Evolutionary conservation across 1,140 invertebrate genomes (phyloP).

Genomic region (Heliothis virescens): DNA sequence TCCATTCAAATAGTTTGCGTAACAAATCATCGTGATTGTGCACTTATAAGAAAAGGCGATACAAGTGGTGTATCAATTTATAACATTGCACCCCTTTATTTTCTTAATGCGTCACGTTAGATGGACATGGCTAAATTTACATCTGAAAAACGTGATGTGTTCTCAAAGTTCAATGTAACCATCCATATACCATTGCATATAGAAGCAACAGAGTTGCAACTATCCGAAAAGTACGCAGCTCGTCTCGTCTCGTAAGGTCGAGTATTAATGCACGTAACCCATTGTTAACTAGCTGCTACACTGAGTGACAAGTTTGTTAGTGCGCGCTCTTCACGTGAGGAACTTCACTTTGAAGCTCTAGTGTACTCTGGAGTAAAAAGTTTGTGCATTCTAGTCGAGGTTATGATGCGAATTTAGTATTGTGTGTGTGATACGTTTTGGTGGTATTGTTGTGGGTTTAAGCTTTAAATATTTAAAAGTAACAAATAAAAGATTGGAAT

Average conservation of each 20-base stretch:
- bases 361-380: slow-evolving; percentile 20
- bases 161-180: too few relatives aligned
- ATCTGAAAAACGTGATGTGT: too few relatives aligned
- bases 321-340: slow-evolving; percentile 27
- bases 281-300: slow-evolving; percentile 44
- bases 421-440: background rate
- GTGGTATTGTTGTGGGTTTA: background rate
- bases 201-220: slow-evolving; percentile 5
- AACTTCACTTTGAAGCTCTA: slow-evolving; percentile 39
- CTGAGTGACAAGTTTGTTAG: slow-evolving; percentile 51
- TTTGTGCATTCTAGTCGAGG: background rate
- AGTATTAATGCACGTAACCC: slow-evolving; percentile 47
- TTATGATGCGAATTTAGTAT: slow-evolving; percentile 11
- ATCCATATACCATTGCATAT: too few relatives aligned
- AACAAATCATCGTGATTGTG: slow-evolving; percentile 31
- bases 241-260: slow-evolving; percentile 28
- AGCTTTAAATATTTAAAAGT: too few relatives aligned
- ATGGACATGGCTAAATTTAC: too few relatives aligned
- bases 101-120: background rate
- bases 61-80: background rate
- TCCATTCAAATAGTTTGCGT: slow-evolving; percentile 19
- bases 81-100: slow-evolving; percentile 4
- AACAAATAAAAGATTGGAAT: too few relatives aligned
- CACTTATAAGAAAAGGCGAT: slow-evolving; percentile 9
- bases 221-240: slow-evolving; percentile 2